phyloP scores from a whole-genome alignment of 2,797 vertebrate species.

The Mionectes olivaceus region DNA sequence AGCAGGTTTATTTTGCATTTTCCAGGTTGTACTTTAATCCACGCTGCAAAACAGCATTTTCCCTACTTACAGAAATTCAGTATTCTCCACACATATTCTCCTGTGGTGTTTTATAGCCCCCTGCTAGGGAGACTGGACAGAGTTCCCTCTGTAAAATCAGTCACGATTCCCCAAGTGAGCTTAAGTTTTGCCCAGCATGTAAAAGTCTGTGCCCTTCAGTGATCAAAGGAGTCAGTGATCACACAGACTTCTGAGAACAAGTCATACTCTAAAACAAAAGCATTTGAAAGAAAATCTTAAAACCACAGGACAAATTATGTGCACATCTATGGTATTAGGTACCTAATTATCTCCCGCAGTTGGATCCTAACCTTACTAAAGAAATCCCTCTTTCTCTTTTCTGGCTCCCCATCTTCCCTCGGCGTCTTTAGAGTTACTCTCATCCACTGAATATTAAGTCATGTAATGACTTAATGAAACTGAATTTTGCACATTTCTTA shows the following conservation, averaged over 20 bases:
- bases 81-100: neutral
- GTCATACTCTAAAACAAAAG: conserved; percentile 23
- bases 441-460: neutral
- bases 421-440: neutral
- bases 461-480: neutral
- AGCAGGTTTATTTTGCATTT: neutral
- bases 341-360: conserved; percentile 49
- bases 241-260: conserved; percentile 24
- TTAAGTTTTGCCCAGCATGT: conserved; percentile 12
- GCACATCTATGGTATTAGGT: conserved; percentile 9
- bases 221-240: conserved; percentile 39
- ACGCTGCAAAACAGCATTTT: neutral
- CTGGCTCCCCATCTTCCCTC: neutral
- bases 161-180: neutral
- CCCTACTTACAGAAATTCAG: neutral
- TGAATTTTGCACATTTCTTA: neutral
- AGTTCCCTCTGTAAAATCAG: neutral
- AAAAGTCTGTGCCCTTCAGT: neutral
- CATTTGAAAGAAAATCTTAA: conserved; percentile 21
- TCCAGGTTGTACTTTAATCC: neutral
- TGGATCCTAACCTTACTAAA: conserved; percentile 24
- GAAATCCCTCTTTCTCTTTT: neutral
- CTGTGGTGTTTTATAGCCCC: neutral
- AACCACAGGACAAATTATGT: conserved; percentile 39
- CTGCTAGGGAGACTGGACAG: neutral